Percentiles rank a stretch among this genome's conserved stretches.
Conservation (phyloP, 2,113 vertebrate species). For the Pomatorhinus ruficollis region DNA sequence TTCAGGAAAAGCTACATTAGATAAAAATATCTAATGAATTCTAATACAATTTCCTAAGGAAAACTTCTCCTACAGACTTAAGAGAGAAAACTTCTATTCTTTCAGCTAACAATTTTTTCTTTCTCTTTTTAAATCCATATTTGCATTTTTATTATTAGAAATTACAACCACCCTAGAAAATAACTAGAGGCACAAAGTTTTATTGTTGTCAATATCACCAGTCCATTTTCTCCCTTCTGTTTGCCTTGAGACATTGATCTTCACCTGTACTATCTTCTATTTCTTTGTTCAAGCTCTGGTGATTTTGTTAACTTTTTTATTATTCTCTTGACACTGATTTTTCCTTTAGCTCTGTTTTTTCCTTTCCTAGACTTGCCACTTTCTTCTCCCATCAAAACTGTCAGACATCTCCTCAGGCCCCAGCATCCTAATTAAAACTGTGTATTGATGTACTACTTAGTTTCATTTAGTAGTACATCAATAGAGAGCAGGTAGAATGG, state of each 20-base stretch:
- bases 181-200: neutral
- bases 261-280: neutral
- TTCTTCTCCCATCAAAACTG: neutral
- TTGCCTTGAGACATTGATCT: neutral
- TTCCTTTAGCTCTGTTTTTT: neutral
- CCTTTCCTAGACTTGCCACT: neutral
- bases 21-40: neutral
- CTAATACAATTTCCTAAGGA: neutral
- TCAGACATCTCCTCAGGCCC: neutral
- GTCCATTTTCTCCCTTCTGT: neutral
- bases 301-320: neutral
- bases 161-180: neutral
- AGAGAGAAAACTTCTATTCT: neutral
- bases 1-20: neutral
- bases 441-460: conserved; percentile 14
- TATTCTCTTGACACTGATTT: neutral
- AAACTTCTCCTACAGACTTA: neutral
- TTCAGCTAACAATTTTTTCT: neutral
- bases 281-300: neutral
- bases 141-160: neutral
- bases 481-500: neutral
- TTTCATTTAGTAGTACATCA: conserved; percentile 32
- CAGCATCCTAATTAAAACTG: conserved; percentile 45
- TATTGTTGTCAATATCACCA: neutral
- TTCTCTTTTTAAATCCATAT: neutral